A percentile compares a stretch with the other conserved stretches of the same genome.
Conservation (phyloP, 2,888 invertebrate genomes). For the Caenorhabditis sp. region DNA sequence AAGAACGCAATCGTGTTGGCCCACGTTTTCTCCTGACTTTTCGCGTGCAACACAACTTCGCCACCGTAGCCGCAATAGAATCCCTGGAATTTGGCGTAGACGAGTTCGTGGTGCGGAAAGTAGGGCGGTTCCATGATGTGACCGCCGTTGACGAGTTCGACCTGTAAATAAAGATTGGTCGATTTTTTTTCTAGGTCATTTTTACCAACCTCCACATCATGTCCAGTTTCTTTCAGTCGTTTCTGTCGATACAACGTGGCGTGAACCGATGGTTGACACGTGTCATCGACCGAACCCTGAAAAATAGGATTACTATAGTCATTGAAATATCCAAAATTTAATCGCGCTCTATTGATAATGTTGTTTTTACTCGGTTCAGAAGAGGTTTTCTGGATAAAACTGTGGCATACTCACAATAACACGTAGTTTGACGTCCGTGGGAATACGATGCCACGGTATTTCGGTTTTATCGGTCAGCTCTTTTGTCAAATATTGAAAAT, state of each 20-base stretch:
- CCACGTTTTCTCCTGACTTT: constrained; percentile 34
- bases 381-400: too few relatives aligned
- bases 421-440: constrained; percentile 25
- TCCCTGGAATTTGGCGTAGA: constrained; percentile 29
- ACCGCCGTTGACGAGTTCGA: constrained; percentile 30
- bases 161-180: constrained; percentile 8
- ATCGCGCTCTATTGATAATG: too few relatives aligned
- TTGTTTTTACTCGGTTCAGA: too few relatives aligned
- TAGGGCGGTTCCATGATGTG: constrained; percentile 42
- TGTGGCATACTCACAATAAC: constrained; percentile 34
- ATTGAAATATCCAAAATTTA: background rate
- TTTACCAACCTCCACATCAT: constrained; percentile 34
- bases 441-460: constrained; percentile 32
- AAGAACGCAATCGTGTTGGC: constrained; percentile 28
- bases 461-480: constrained; percentile 24
- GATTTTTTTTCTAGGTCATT: too few relatives aligned
- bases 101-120: constrained; percentile 32
- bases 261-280: constrained; percentile 36
- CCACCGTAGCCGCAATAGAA: constrained; percentile 46
- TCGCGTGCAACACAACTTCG: constrained; percentile 32
- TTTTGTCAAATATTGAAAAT: constrained; percentile 5
- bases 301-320: background rate
- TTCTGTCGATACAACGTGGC: constrained; percentile 20
- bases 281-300: constrained; percentile 44
- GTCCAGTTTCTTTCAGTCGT: constrained; percentile 32